Percentiles rank a stretch among this genome's conserved stretches.
Conservation (phyloP, 2,888 invertebrate genomes). For the Anaspis maculata region DNA sequence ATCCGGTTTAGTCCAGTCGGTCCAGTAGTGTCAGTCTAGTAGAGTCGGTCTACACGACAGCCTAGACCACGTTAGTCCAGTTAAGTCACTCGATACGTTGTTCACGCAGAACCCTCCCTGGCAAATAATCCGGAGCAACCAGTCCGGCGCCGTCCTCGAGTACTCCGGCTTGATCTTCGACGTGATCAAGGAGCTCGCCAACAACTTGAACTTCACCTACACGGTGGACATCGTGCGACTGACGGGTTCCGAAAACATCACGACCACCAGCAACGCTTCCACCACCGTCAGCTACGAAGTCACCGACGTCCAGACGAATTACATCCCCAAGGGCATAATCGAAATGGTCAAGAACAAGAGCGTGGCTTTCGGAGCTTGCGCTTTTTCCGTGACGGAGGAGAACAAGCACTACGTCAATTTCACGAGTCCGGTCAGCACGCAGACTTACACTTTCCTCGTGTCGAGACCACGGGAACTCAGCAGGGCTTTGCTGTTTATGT, state of each 20-base stretch:
- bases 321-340: slow-evolving; percentile 40
- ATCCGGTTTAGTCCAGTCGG: too few species aligned
- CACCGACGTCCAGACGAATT: slow-evolving; percentile 24
- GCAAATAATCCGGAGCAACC: slow-evolving; percentile 62
- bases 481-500: slow-evolving; percentile 72
- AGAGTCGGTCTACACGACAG: too few species aligned
- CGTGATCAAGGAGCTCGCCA: slow-evolving; percentile 65
- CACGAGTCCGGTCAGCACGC: slow-evolving; percentile 68
- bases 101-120: slow-evolving; percentile 78
- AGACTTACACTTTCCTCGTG: slow-evolving; percentile 71
- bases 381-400: slow-evolving; percentile 49
- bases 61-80: too few species aligned
- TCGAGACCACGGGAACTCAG: slow-evolving; percentile 73
- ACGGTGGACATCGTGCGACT: slow-evolving; percentile 30
- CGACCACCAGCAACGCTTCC: slow-evolving; percentile 11
- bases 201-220: slow-evolving; percentile 74
- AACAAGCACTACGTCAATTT: slow-evolving; percentile 58
- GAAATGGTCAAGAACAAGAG: slow-evolving; percentile 45
- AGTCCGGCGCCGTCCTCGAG: slow-evolving; percentile 48
- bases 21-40: too few species aligned
- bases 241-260: slow-evolving; percentile 1
- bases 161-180: slow-evolving; percentile 72
- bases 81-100: too few species aligned
- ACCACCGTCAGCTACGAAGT: slow-evolving; percentile 20
- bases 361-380: slow-evolving; percentile 53